A percentile compares a stretch with the other conserved stretches of the same genome.
Conservation (phyloP, 2,888 invertebrate genomes). For the Galerucella pusilla region DNA sequence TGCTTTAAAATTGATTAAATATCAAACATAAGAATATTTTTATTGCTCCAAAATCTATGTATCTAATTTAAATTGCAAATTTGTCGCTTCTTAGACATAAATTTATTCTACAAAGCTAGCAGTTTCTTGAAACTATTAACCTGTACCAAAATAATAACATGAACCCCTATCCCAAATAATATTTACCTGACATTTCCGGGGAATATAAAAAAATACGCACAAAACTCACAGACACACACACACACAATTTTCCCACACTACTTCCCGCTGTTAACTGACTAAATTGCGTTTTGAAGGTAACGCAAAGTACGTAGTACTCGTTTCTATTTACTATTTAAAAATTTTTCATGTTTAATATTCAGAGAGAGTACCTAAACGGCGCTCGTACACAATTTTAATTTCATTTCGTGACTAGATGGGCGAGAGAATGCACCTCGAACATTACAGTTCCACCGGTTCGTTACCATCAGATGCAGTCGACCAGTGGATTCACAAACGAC, state of each 20-base stretch:
- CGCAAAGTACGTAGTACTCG: not conserved
- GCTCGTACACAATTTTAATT: slow-evolving; percentile 18
- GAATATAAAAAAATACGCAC: slow-evolving; percentile 6
- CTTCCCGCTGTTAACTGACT: slow-evolving; percentile 4
- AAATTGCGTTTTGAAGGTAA: not conserved
- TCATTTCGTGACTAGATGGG: slow-evolving; percentile 14
- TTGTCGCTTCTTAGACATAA: too few relatives aligned
- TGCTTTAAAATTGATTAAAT: too few relatives aligned
- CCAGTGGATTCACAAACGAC: not conserved
- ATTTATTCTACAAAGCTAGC: not conserved
- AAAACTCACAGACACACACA: not conserved
- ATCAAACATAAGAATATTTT: too few relatives aligned
- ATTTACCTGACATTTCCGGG: slow-evolving; percentile 13
- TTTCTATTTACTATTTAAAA: slow-evolving; percentile 12
- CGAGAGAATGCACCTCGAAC: slow-evolving; percentile 9
- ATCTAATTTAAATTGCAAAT: too few relatives aligned
- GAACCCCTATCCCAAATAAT: not conserved
- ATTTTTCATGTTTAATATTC: slow-evolving; percentile 20
- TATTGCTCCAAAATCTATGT: too few relatives aligned
- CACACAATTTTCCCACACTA: not conserved
- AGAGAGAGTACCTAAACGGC: slow-evolving; percentile 24
- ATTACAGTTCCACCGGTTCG: not conserved
- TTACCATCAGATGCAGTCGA: not conserved
- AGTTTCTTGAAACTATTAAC: not conserved
- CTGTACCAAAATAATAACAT: not conserved